Base-by-base conservation (phyloP, 2,797 vertebrate genomes). In the Crax fasciolata region DNA sequence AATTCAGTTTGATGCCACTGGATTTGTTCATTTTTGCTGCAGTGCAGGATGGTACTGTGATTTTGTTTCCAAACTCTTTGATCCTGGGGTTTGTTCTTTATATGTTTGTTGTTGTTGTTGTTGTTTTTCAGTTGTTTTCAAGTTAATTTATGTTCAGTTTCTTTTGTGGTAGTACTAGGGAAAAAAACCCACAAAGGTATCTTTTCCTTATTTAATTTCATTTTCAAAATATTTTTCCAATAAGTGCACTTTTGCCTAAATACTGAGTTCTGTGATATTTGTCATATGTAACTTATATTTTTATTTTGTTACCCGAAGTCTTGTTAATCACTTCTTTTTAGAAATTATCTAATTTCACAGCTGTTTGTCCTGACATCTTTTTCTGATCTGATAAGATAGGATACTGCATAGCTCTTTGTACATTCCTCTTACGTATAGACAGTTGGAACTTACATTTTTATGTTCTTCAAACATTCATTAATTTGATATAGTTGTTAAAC, bases 401-500 rank as follows among this genome's bases (percentile, higher is more conserved):
- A 61, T 25, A 84, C 49, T 52, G 68, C n/a, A 20, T 51, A 73
- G 44, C 13, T 93, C 48, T 80, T 83, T 49, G 43, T 61, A 75
- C 13, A 85, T 38, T 63, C 13, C 9, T 13, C 38, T 55, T 44
- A n/a, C 72, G 27, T 32, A 39, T 3, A 86, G 66, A 17, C 83
- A 17, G 21, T 67, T 48, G 15, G 43, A 66, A 59, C 57, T 35
- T 63, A 20, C 4, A 82, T 59, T 81, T 93, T 55, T 91, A 25
- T 84, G 25, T 79, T 66, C 55, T 93, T 93, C 76, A 70, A 79
- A 84, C 28, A 84, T 59, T 79, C 39, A 78, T 70, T 14, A 89
- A 76, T 23, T 90, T 83, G 49, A 84, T 11, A 65, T 23, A 63
- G 13, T 9, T 67, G 51, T 57, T 58, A 67, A 92, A 84, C 18